A percentile compares a stretch with the other conserved stretches of the same genome.
Conservation (phyloP, 2,113 vertebrate species). For the Corvus moneduloides region DNA sequence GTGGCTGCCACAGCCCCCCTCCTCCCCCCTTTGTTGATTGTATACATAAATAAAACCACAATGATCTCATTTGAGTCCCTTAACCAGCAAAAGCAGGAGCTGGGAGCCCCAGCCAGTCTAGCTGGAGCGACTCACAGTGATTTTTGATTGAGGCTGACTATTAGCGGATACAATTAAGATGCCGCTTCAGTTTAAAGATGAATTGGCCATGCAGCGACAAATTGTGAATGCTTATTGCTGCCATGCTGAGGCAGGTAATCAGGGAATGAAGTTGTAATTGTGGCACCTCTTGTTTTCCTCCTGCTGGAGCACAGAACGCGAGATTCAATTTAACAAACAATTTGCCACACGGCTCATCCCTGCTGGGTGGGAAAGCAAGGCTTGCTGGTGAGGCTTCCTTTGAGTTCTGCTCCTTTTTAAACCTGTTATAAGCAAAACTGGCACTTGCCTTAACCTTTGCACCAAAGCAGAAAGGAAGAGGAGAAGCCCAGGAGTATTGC, state of each 20-base stretch:
- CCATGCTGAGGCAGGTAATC: constrained; percentile 77
- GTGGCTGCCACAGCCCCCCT: background rate
- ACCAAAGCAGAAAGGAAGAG: background rate
- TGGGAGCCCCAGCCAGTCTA: constrained; percentile 27
- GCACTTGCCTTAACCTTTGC: constrained; percentile 4
- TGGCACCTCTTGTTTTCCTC: constrained; percentile 68
- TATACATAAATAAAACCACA: constrained; percentile 65
- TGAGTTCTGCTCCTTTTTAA: constrained; percentile 18
- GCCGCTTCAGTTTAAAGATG: constrained; percentile 74
- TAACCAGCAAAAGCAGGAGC: constrained; percentile 41
- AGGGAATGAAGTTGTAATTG: constrained; percentile 67
- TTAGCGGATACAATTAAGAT: constrained; percentile 81
- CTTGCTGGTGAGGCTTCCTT: background rate
- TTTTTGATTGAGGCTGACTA: constrained; percentile 72
- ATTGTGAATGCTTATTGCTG: constrained; percentile 72
- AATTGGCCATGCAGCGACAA: constrained; percentile 72
- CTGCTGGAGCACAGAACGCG: constrained; percentile 12
- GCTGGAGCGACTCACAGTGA: constrained; percentile 50
- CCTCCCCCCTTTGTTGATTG: constrained; percentile 1
- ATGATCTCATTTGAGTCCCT: constrained; percentile 31
- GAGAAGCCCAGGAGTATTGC: background rate
- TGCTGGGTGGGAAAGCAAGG: constrained; percentile 54
- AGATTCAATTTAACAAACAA: constrained; percentile 71
- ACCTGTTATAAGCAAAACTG: background rate
- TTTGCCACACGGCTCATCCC: constrained; percentile 54